A percentile compares a stretch with the other conserved stretches of the same genome.
Evolutionary conservation across 2,888 invertebrate genomes (phyloP).

Genomic region (Papilio protenor): DNA sequence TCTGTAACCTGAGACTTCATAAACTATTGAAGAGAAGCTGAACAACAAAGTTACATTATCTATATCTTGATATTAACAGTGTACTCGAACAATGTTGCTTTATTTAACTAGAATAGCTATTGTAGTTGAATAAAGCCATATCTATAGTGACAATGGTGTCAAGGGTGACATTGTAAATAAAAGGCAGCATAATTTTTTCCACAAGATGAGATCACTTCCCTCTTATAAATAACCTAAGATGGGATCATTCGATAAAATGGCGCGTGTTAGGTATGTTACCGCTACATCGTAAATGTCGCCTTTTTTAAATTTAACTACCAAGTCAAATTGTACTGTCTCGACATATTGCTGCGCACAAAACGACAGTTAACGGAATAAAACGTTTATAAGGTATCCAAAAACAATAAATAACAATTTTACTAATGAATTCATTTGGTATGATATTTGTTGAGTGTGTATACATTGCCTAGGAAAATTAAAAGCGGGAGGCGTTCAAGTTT

Average conservation of each 20-base stretch:
- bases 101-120: slow-evolving; percentile 3
- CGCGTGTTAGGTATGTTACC: background rate
- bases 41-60: too few relatives aligned
- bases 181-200: background rate
- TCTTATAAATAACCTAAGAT: background rate
- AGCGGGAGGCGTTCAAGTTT: background rate
- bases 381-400: background rate
- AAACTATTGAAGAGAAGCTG: too few relatives aligned
- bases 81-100: background rate
- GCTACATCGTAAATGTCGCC: background rate
- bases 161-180: slow-evolving; percentile 3
- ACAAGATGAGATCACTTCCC: background rate
- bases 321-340: background rate
- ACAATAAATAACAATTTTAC: background rate
- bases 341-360: background rate
- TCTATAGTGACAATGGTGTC: background rate
- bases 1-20: too few relatives aligned
- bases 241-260: slow-evolving; percentile 4
- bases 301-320: background rate
- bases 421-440: background rate
- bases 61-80: background rate
- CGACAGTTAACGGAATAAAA: background rate
- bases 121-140: background rate
- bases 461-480: background rate
- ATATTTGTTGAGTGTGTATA: background rate